phyloP scores from a whole-genome alignment of 2,888 invertebrate genomes.

The Exocentrus adspersus region DNA sequence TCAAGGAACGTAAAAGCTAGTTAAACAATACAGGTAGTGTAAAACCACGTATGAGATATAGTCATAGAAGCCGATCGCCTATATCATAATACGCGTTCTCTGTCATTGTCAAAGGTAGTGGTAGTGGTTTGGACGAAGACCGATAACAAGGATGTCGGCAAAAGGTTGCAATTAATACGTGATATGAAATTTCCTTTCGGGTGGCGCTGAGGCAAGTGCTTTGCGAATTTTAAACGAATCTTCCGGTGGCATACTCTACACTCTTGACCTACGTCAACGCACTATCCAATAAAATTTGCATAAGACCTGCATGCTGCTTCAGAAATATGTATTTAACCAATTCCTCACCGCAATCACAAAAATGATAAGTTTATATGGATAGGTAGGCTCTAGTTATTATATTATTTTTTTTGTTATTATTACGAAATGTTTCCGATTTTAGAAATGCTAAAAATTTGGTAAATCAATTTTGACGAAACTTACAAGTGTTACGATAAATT shows the following conservation, averaged over 20 bases:
- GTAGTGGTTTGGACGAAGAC: slow-evolving; percentile 32
- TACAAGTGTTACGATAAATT: not conserved
- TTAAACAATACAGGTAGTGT: slow-evolving; percentile 37
- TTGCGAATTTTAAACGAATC: slow-evolving; percentile 45
- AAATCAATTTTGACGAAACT: not conserved
- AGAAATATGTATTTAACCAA: too few species aligned
- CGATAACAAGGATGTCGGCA: slow-evolving; percentile 45
- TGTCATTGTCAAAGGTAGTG: slow-evolving; percentile 19
- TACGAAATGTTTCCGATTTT: not conserved
- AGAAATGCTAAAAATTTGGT: not conserved
- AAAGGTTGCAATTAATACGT: slow-evolving; percentile 46
- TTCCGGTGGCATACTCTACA: slow-evolving; percentile 48
- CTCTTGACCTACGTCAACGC: slow-evolving; percentile 46
- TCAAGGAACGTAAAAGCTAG: slow-evolving; percentile 35
- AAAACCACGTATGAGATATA: slow-evolving; percentile 34
- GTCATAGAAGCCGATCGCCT: slow-evolving; percentile 24
- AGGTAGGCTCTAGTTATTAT: too few species aligned
- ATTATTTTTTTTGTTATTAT: too few species aligned
- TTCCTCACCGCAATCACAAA: too few species aligned
- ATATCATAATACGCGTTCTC: slow-evolving; percentile 24
- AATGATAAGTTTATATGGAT: too few species aligned
- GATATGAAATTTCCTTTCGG: slow-evolving; percentile 47
- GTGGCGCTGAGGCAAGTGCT: slow-evolving; percentile 46
- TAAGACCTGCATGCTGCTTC: too few species aligned
- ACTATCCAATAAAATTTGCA: slow-evolving; percentile 19